Percentiles rank a stretch among this genome's conserved stretches.
Conservation (phyloP, 1,140 invertebrate species). For the Psilanteris sp. region DNA sequence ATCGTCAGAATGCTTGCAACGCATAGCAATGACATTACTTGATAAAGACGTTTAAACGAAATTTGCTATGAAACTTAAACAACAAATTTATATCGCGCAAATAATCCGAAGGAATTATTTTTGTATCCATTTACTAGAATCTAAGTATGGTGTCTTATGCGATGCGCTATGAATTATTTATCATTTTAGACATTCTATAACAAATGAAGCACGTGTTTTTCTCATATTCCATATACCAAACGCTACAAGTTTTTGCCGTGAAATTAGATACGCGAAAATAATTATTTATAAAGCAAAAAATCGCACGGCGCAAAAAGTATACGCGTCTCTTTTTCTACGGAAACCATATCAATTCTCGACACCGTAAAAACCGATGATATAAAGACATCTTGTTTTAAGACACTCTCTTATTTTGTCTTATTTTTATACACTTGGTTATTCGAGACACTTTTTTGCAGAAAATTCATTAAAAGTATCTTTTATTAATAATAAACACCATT, state of each 20-base stretch:
- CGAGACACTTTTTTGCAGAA: too few species aligned
- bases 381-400: too few species aligned
- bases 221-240: too few species aligned
- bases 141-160: constrained; percentile 38
- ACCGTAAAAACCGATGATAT: too few species aligned
- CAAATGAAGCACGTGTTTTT: constrained; percentile 42
- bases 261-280: not conserved
- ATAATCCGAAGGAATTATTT: constrained; percentile 5
- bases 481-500: too few species aligned
- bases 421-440: too few species aligned
- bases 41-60: constrained; percentile 31
- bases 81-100: constrained; percentile 21
- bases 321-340: too few species aligned
- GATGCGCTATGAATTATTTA: constrained; percentile 52
- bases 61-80: constrained; percentile 9
- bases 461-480: too few species aligned
- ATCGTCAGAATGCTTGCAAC: constrained; percentile 12
- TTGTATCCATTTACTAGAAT: constrained; percentile 18
- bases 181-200: constrained; percentile 32
- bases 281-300: too few species aligned
- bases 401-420: too few species aligned
- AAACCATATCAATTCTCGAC: too few species aligned
- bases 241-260: not conserved
- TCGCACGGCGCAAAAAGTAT: too few species aligned
- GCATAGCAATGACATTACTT: constrained; percentile 28